These are phyloP conservation scores for Oreochromis tanganicae DNA, from an alignment of 2,113 vertebrate genomes.

Conservation along the genomic window DNA sequence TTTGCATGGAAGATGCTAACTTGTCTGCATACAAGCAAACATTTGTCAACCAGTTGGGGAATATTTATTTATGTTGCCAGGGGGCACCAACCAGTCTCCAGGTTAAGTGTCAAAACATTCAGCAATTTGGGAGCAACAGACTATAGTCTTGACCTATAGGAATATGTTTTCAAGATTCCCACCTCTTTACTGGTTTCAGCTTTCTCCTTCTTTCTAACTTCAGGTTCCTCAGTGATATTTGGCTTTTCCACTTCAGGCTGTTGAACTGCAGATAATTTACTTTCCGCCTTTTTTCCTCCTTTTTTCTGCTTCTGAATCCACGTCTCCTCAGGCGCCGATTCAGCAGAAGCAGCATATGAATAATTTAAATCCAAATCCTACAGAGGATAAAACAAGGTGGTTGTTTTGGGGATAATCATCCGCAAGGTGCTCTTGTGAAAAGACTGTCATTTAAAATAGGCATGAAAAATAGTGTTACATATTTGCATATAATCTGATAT, in stretches of 20 bases:
- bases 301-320: constrained; percentile 15
- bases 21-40: background rate
- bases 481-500: background rate
- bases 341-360: constrained; percentile 31
- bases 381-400: background rate
- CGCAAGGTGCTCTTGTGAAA: background rate
- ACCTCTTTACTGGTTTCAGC: constrained; percentile 8
- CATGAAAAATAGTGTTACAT: background rate
- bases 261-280: background rate
- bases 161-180: background rate
- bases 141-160: background rate
- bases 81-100: rapidly evolving
- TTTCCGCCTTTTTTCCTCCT: constrained; percentile 29
- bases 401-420: background rate
- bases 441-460: background rate
- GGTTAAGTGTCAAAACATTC: background rate
- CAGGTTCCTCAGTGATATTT: background rate
- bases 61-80: background rate
- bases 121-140: background rate
- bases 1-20: background rate
- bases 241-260: background rate
- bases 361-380: constrained; percentile 61
- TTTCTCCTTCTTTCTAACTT: constrained; percentile 6
- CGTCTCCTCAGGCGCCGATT: constrained; percentile 24
- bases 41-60: background rate